Conservation (phyloP, 2,113 vertebrate genomes). For the Rhipidura dahli region DNA sequence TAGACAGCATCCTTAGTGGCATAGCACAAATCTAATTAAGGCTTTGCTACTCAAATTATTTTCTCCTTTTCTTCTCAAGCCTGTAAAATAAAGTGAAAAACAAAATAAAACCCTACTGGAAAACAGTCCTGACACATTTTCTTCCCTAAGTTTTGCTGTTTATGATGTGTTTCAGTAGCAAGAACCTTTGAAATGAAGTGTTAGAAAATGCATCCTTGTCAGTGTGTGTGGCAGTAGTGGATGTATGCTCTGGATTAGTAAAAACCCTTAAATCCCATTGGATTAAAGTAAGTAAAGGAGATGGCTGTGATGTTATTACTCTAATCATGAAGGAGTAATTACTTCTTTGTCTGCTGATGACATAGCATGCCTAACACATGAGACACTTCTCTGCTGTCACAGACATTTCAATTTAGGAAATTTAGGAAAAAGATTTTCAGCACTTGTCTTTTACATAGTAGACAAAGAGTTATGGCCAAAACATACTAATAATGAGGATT, state of each 20-base stretch:
- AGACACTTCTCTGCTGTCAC: background rate
- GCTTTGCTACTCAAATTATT: background rate
- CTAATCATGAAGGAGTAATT: background rate
- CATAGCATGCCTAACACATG: background rate
- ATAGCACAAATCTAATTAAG: background rate
- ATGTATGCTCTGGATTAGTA: background rate
- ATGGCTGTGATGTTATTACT: slow-evolving; percentile 19
- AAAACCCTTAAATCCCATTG: background rate
- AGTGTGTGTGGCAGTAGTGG: background rate
- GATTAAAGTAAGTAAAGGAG: slow-evolving; percentile 3
- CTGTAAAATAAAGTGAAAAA: background rate
- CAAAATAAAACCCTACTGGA: background rate
- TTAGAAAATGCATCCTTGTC: background rate
- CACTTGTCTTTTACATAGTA: background rate
- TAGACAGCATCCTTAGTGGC: background rate
- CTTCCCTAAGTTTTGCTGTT: background rate
- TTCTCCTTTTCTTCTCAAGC: background rate
- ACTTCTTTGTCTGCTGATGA: background rate
- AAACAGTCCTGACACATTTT: background rate
- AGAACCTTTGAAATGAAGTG: background rate
- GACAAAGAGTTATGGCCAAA: background rate
- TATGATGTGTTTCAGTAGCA: background rate
- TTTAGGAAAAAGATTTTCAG: background rate
- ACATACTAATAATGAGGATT: background rate
- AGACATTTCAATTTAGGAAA: background rate